These are phyloP conservation scores for Xylota segnis DNA, from an alignment of 2,888 invertebrate species.

Conservation along the genomic window DNA sequence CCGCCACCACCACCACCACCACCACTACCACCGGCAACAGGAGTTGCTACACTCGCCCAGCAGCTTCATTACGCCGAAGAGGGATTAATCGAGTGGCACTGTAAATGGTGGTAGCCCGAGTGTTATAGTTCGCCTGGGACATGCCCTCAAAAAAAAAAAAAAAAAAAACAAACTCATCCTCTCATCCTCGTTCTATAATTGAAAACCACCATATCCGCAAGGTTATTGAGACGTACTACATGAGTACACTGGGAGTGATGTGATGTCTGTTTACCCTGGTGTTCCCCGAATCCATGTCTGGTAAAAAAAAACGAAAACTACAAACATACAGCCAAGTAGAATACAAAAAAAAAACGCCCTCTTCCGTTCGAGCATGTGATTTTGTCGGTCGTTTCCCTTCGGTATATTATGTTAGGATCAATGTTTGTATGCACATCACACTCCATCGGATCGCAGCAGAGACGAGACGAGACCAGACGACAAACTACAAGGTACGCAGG, in stretches of 20 bases:
- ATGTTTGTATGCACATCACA: slow-evolving; percentile 70
- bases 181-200: slow-evolving; percentile 67
- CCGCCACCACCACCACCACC: slow-evolving; percentile 15
- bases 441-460: slow-evolving; percentile 31
- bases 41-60: slow-evolving; percentile 37
- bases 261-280: slow-evolving; percentile 68
- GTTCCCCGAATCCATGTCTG: slow-evolving; percentile 61
- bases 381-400: slow-evolving; percentile 71
- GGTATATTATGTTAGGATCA: slow-evolving; percentile 64
- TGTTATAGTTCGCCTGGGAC: slow-evolving; percentile 54
- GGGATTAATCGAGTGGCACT: slow-evolving; percentile 56
- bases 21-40: slow-evolving; percentile 27
- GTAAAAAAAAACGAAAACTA: slow-evolving; percentile 8
- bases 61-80: slow-evolving; percentile 41
- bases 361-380: slow-evolving; percentile 71
- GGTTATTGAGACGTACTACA: slow-evolving; percentile 70
- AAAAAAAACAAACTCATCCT: slow-evolving; percentile 28
- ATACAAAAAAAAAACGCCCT: slow-evolving; percentile 68
- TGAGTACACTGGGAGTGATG: slow-evolving; percentile 49
- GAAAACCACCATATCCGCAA: slow-evolving; percentile 76
- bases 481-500: slow-evolving; percentile 37
- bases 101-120: slow-evolving; percentile 41
- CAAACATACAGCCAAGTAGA: slow-evolving; percentile 41
- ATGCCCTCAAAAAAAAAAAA: slow-evolving; percentile 55
- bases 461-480: neutral